Percentiles rank a stretch among this genome's conserved stretches.
Conservation (phyloP, 2,888 invertebrate species). For the Dasypolia templi region DNA sequence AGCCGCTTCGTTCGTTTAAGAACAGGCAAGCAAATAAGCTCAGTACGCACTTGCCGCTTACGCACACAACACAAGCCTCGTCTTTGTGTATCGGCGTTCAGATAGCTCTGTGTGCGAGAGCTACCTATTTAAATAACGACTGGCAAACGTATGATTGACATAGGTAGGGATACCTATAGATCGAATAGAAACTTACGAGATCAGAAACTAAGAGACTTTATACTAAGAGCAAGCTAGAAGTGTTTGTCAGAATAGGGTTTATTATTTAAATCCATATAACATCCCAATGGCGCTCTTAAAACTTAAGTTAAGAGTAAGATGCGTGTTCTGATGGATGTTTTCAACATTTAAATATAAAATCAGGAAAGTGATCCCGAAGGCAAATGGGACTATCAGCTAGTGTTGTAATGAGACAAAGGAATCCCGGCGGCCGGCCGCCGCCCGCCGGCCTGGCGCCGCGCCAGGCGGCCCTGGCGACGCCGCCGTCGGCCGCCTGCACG, state of each 20-base stretch:
- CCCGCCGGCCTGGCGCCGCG: conserved; percentile 90
- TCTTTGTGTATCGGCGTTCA: conserved; percentile 57
- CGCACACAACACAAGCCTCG: conserved; percentile 57
- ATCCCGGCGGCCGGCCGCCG: conserved; percentile 88
- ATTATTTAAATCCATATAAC: neutral
- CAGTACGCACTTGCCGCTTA: conserved; percentile 81
- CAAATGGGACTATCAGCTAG: conserved; percentile 70
- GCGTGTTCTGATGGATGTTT: neutral
- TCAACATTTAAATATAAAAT: conserved; percentile 30
- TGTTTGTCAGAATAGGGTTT: neutral
- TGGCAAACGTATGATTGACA: conserved; percentile 50
- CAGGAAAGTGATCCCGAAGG: conserved; percentile 44
- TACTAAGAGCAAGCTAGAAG: conserved; percentile 17
- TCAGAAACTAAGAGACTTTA: conserved; percentile 5
- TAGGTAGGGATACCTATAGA: conserved; percentile 16
- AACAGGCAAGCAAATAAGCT: conserved; percentile 85
- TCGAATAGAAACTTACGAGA: conserved; percentile 15
- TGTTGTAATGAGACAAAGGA: conserved; percentile 89
- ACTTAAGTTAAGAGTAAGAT: neutral
- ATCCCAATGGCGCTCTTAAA: conserved; percentile 1
- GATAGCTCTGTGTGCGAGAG: conserved; percentile 52
- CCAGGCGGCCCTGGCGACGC: conserved; percentile 90
- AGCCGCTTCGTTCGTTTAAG: conserved; percentile 83
- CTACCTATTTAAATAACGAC: conserved; percentile 60
- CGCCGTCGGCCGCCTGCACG: conserved; percentile 85